Base-by-base conservation (phyloP, 2,113 vertebrate genomes). In the Thermophis baileyi region DNA sequence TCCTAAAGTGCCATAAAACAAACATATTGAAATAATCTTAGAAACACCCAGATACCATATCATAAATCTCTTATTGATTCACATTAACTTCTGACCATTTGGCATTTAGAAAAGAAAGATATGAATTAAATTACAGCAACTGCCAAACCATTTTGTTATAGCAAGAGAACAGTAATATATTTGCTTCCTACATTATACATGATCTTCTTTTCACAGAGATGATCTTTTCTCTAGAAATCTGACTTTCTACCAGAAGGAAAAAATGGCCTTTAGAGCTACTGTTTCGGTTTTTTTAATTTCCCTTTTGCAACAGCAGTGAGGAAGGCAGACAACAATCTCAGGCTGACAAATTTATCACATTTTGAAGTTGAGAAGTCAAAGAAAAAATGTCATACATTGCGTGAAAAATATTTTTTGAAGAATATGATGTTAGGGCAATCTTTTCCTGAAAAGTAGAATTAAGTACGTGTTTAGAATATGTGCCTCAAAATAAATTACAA, bases 81-180 rank as follows among this genome's bases (percentile, higher is more conserved):
- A 27, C 87, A 57, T 90, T 63, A 95, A 93, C 47, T 91, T 93
- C 46, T 44, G 95, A 46, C 63, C 22, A 85, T 87, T 81, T 85
- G 2, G 57, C 30, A 49, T n/a, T 94, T 55, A 90, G 25, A 49
- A 30, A 93, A 94, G 90, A 24, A 69, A 1, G 89, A 8, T 46
- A 94, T 8, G 0, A 74, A 81, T 44, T 92, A 60, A 95, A 93
- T 95, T 94, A 91, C 63, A 91, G 85, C n/a, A 87, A 91, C 89
- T 14, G 93, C 27, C 50, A 54, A 93, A 95, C 40, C 22, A 1
- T 69, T 92, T 91, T 50, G 87, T 94, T 94, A 94, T 89, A 40
- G 11, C 50, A 91, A 25, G 49, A 85, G 40, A 95, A 96, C n/a
- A 94, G 49, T 85, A 95, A 93, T 93, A 91, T 46, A 0, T 90